Evolutionary conservation across 2,888 invertebrate species (phyloP).

Genomic region (Celastrina argiolus): DNA sequence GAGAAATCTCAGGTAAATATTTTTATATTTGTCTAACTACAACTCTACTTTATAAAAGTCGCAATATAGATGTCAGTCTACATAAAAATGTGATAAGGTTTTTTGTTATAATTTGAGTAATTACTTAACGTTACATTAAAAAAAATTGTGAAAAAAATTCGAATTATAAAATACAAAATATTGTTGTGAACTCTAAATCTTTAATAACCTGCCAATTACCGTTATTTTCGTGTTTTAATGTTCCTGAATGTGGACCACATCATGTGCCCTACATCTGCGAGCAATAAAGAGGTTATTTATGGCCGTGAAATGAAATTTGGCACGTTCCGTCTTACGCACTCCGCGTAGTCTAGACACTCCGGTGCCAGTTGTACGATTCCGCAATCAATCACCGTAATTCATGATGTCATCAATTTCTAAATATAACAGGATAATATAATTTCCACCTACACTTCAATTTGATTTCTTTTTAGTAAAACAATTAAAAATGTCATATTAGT

Average conservation of each 20-base stretch:
- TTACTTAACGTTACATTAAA: slow-evolving; percentile 30
- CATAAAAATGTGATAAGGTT: no score
- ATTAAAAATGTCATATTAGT: neutral
- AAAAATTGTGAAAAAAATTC: neutral
- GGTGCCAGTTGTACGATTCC: slow-evolving; percentile 14
- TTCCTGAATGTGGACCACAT: neutral
- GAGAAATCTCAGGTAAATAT: slow-evolving; percentile 90
- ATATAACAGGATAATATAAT: neutral
- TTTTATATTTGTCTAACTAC: no score
- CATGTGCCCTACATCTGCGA: slow-evolving; percentile 10
- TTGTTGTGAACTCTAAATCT: neutral
- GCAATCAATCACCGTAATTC: neutral
- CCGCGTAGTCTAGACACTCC: neutral
- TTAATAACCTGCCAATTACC: neutral
- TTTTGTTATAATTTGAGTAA: no score
- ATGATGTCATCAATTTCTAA: neutral
- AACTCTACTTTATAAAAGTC: no score
- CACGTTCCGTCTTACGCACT: slow-evolving; percentile 8
- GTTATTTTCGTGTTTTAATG: neutral
- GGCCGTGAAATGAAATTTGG: slow-evolving; percentile 14
- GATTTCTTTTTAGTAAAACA: no score
- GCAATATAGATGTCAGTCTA: no score
- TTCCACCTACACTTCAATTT: no score
- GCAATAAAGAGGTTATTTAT: slow-evolving; percentile 5
- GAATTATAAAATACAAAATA: neutral